These are phyloP conservation scores for Ctenosaura bakeri DNA, from an alignment of 2,797 vertebrate genomes.

Conservation along the genomic window DNA sequence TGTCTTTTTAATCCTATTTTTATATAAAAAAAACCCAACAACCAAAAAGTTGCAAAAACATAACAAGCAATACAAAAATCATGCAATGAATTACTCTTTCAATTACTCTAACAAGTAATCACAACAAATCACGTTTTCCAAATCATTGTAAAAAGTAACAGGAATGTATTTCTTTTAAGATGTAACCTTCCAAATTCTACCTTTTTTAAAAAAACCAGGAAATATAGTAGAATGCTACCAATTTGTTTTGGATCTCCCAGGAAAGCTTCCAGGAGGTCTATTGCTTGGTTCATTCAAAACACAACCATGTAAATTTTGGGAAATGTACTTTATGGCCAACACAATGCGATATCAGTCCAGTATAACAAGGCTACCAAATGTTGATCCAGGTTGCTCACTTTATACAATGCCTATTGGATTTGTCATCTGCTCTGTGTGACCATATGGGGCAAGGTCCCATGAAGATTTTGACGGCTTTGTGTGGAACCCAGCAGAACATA, in stretches of 20 bases:
- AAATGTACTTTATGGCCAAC: not conserved
- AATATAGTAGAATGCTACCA: not conserved
- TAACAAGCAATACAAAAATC: no score
- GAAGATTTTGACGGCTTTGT: not conserved
- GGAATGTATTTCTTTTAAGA: no score
- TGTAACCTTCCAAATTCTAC: no score
- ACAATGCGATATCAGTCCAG: not conserved
- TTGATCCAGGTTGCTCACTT: not conserved
- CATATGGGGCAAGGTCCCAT: not conserved
- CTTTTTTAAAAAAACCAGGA: no score
- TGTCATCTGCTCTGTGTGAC: not conserved
- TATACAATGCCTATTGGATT: not conserved
- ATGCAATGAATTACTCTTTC: no score
- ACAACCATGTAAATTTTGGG: not conserved
- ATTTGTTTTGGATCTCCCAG: not conserved
- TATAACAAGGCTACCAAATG: not conserved
- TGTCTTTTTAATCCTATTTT: no score
- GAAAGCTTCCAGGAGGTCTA: not conserved
- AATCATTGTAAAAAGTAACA: no score
- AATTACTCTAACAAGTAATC: no score
- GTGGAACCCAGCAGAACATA: not conserved
- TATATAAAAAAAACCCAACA: no score
- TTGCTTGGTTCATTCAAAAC: not conserved
- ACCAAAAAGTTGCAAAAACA: no score
- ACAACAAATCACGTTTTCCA: no score